Percentiles rank a stretch among this genome's conserved stretches.
Evolutionary conservation across 2,888 invertebrate species (phyloP).

Genomic region (Petrolisthes cinctipes): DNA sequence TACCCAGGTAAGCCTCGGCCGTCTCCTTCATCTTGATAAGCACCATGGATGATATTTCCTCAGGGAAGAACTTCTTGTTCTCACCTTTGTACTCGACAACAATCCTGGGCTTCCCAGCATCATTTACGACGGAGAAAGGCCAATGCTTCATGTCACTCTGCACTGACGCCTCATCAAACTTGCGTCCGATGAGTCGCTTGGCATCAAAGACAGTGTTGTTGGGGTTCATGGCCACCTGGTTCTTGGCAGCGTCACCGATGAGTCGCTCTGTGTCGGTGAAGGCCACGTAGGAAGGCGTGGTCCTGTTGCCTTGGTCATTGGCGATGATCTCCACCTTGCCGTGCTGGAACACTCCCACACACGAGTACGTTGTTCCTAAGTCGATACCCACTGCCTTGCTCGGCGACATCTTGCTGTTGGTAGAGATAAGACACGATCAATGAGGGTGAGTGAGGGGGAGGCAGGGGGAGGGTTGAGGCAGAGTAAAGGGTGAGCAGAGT

Average conservation of each 20-base stretch:
- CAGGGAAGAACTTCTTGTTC: constrained; percentile 76
- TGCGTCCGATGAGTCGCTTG: constrained; percentile 72
- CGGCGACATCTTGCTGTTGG: not conserved
- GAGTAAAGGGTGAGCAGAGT: too few relatives aligned
- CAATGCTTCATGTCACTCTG: constrained; percentile 77
- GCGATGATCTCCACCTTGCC: constrained; percentile 72
- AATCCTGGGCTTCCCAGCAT: constrained; percentile 73
- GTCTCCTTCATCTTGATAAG: constrained; percentile 94
- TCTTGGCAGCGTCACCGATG: constrained; percentile 70
- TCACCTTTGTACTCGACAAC: constrained; percentile 76
- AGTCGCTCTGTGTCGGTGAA: constrained; percentile 70
- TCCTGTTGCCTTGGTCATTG: constrained; percentile 72
- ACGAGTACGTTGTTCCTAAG: constrained; percentile 72
- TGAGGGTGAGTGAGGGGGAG: too few relatives aligned
- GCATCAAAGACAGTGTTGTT: constrained; percentile 71
- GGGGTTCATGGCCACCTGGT: constrained; percentile 72
- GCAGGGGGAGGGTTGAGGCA: too few relatives aligned
- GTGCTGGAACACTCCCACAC: constrained; percentile 69
- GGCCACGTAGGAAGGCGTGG: constrained; percentile 70
- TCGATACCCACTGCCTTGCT: constrained; percentile 70
- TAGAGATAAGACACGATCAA: not conserved
- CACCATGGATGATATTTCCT: constrained; percentile 77
- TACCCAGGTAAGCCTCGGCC: constrained; percentile 84
- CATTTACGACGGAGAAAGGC: constrained; percentile 74
- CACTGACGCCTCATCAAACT: constrained; percentile 71